Base-by-base conservation (phyloP, 2,113 vertebrate species). In the Hiodon alosoides region DNA sequence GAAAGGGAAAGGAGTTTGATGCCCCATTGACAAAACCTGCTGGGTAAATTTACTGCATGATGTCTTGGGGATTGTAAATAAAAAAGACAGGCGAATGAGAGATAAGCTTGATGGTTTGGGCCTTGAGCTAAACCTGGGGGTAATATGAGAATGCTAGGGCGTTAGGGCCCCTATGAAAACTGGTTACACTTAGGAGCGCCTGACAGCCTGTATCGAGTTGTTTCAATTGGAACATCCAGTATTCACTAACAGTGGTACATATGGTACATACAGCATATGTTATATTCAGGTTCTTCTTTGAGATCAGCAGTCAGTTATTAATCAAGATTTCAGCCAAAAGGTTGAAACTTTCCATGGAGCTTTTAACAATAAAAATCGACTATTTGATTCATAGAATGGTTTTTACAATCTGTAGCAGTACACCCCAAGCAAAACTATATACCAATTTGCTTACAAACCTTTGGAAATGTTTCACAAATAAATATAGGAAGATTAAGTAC, bases 251-350 rank as follows among this genome's bases (percentile, higher is more conserved):
- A 31, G 31, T 31, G 31, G 31, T 31, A 31, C 31, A 31, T 31
- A 31, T 31, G 31, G 31, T 31, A 31, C 68, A 82, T 75, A 82
- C 84, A 81, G 77, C 47, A 73, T 84, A 67, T 79, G 76, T 48
- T 16, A 46, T 79, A 48, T 73, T 9, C 53, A 62, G 72, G 77
- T 52, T 53, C 60, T 77, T 76, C 76, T 82, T 83, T 85, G 74
- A 82, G 81, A 66, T 76, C 61, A 13, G 58, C 75, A 78, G 66
- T 79, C 66, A 84, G 81, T 83, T 81, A 14, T n/a, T 84, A 66
- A 83, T 89, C 80, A 83, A 81, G 82, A 84, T 46, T 17, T 61
- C 58, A 74, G 66, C 57, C 79, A 51, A 72, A 64, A 5, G 31
- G 31, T 31, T 31, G 2, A 31, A 31, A 31, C 31, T 31, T 31